A percentile compares a stretch with the other conserved stretches of the same genome.
Evolutionary conservation across 2,888 invertebrate species (phyloP).

Genomic region (Caenorhabditis doughertyi): DNA sequence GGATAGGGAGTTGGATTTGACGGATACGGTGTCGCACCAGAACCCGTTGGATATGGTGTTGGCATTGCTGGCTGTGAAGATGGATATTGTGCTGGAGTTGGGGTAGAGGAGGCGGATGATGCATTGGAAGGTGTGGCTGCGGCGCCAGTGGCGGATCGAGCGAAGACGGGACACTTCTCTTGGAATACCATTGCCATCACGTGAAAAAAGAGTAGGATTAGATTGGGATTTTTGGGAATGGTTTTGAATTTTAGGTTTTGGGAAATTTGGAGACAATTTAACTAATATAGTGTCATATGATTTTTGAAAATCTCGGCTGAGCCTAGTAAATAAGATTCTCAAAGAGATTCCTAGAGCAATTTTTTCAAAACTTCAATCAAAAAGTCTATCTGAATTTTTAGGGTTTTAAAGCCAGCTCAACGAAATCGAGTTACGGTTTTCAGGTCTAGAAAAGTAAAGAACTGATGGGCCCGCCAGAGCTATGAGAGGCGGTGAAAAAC

Average conservation of each 20-base stretch:
- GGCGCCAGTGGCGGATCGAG: conserved; percentile 68
- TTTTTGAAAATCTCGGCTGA: no score
- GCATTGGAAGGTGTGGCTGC: conserved; percentile 8
- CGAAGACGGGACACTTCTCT: conserved; percentile 92
- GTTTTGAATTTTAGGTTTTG: neutral
- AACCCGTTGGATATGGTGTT: conserved; percentile 64
- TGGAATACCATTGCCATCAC: conserved; percentile 94
- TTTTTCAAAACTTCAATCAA: no score
- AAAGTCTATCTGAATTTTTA: no score
- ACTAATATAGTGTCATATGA: no score
- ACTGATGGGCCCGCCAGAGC: no score
- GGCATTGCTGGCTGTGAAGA: conserved; percentile 62
- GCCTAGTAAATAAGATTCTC: no score
- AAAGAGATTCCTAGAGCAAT: no score
- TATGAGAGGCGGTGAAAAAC: no score
- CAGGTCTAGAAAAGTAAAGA: no score
- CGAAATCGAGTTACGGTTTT: no score
- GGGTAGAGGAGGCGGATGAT: conserved; percentile 59
- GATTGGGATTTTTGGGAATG: neutral
- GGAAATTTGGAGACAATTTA: neutral
- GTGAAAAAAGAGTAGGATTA: conserved; percentile 67
- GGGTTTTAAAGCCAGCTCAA: no score
- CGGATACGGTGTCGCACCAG: conserved; percentile 63
- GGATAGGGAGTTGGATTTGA: conserved; percentile 67
- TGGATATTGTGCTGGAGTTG: conserved; percentile 82